Percentiles rank a stretch among this genome's conserved stretches.
These are phyloP conservation scores for Synergus umbraculus DNA, from an alignment of 2,888 invertebrate genomes.

Conservation along the genomic window DNA sequence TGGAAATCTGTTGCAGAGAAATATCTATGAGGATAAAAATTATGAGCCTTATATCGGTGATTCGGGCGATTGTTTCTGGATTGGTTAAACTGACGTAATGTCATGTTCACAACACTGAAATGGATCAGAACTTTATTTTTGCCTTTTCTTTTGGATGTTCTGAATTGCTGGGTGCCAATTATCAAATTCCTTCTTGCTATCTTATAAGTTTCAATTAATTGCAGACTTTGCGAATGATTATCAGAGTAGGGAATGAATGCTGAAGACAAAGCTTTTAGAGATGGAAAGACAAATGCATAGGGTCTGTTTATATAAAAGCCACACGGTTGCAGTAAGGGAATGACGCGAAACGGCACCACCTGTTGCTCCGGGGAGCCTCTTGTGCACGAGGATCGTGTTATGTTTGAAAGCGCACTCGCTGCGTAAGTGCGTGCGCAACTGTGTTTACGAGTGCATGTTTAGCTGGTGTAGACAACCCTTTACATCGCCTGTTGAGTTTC, in stretches of 20 bases:
- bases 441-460: slow-evolving; percentile 40
- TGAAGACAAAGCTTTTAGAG: background rate
- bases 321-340: slow-evolving; percentile 19
- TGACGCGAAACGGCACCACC: slow-evolving; percentile 34
- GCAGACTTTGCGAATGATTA: background rate
- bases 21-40: too few species aligned
- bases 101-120: background rate
- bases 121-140: background rate
- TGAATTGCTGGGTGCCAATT: background rate
- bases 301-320: slow-evolving; percentile 28
- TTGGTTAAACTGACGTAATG: too few species aligned
- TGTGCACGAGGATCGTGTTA: slow-evolving; percentile 4
- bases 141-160: slow-evolving; percentile 16
- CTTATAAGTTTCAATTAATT: background rate
- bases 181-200: background rate
- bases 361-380: slow-evolving; percentile 22
- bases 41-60: too few species aligned
- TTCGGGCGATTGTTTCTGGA: too few species aligned
- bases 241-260: background rate
- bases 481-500: slow-evolving; percentile 29
- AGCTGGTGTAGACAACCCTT: slow-evolving; percentile 40
- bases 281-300: background rate
- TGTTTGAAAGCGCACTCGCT: slow-evolving; percentile 40
- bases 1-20: too few species aligned
- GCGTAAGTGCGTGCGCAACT: slow-evolving; percentile 38